phyloP scores from a whole-genome alignment of 2,888 invertebrate genomes.

The Brachycybe producta region DNA sequence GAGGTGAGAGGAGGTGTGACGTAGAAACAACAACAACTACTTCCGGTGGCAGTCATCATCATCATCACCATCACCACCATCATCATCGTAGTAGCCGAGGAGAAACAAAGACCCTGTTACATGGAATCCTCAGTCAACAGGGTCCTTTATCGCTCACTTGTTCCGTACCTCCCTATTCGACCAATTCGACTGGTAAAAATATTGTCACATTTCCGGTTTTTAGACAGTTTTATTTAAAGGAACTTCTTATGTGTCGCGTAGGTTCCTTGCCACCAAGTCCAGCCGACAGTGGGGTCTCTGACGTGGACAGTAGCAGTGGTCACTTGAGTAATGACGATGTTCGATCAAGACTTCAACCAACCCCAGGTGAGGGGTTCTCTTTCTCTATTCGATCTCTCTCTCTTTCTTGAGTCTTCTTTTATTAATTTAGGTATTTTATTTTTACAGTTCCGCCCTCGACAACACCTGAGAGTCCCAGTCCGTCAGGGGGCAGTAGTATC shows the following conservation, averaged over 20 bases:
- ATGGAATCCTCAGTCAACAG: slow-evolving; percentile 34
- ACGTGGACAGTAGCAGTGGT: slow-evolving; percentile 79
- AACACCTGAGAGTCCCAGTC: slow-evolving; percentile 29
- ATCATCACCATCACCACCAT: no score
- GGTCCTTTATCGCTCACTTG: slow-evolving; percentile 31
- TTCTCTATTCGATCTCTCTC: background rate
- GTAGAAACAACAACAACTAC: background rate
- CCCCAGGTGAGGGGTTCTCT: slow-evolving; percentile 24
- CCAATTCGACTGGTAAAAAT: slow-evolving; percentile 30
- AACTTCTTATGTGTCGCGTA: slow-evolving; percentile 3
- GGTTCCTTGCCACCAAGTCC: slow-evolving; percentile 94
- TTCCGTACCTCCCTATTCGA: slow-evolving; percentile 48
- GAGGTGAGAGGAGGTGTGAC: slow-evolving; percentile 10
- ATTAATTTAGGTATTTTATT: slow-evolving; percentile 2
- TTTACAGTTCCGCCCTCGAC: slow-evolving; percentile 28
- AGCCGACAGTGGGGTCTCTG: slow-evolving; percentile 92
- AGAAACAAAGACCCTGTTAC: slow-evolving; percentile 24
- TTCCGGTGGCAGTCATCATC: no score
- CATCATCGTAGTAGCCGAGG: background rate
- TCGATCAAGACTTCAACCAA: slow-evolving; percentile 66
- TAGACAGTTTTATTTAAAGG: no score
- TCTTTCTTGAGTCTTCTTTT: slow-evolving; percentile 2
- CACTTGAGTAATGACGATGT: slow-evolving; percentile 66
- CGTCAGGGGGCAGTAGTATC: no score
- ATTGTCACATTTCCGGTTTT: no score